Evolutionary conservation across 2,888 invertebrate genomes (phyloP), one percentile per base, ranked within the genome.

Genomic region (Notodonta dromedarius): DNA sequence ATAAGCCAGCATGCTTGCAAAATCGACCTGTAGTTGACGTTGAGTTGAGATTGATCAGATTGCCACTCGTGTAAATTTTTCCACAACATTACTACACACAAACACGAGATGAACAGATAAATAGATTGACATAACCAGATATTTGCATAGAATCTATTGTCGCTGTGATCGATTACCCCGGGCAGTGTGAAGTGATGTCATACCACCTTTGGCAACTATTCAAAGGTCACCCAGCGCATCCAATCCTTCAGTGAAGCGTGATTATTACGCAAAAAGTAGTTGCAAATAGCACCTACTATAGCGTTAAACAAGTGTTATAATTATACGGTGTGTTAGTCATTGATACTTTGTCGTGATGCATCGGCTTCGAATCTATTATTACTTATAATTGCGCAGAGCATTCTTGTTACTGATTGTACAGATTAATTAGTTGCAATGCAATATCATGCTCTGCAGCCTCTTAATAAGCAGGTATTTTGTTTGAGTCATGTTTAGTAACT

Each of bases 221-320:
- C 65, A 80, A 88, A 88, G 86, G 87, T 85, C 85, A 76, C 61
- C 73, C 67, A 76, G 82, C 83, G 82, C 83, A 86, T 85, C 86
- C 83, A 87, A 88, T 87, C 83, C 86, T 79, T 83, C 85, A 83
- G 71, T 76, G 76, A 75, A 84, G 80, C 82, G 79, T 82, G 66
- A 65, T 73, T 76, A 78, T 82, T 81, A 75, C 76, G 76, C 79
- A 82, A 82, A 84, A 79, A 79, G 80, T 69, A 63, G 73, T 73
- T 73, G 77, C 70, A 72, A 67, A 70, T 69, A 66, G 55, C 65
- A 78, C 61, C 60, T 70, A 76, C 69, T 66, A 63, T 61, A 69
- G 67, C 64, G 63, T 65, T 53, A 62, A 67, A 69, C 65, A 66
- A 62, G 65, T 76, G 74, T 63, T 60, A 67, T 73, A 70, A 76